Conservation (phyloP, 1,140 invertebrate genomes). For the Tribolium madens region DNA sequence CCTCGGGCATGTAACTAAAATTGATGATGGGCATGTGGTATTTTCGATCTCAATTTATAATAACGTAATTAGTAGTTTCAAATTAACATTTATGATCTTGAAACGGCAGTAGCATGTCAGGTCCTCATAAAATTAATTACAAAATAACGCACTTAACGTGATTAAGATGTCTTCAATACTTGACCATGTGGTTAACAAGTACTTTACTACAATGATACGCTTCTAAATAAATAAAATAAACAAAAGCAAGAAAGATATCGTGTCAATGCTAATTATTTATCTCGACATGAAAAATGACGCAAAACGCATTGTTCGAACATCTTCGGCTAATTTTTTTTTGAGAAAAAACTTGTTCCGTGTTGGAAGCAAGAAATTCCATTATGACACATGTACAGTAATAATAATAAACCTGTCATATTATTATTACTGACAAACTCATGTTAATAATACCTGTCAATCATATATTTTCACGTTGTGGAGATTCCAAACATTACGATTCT, state of each 20-base stretch:
- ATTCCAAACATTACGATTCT: neutral
- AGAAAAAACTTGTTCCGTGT: neutral
- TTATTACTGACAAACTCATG: neutral
- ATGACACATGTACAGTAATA: neutral
- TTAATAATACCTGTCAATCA: neutral
- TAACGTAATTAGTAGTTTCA: slow-evolving; percentile 20
- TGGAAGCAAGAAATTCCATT: neutral
- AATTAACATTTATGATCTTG: slow-evolving; percentile 5
- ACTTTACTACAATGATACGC: too few species aligned
- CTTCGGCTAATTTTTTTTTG: neutral
- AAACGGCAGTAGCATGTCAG: slow-evolving; percentile 7
- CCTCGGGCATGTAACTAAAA: neutral
- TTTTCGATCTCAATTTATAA: slow-evolving; percentile 1
- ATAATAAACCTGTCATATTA: neutral
- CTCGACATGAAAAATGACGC: too few species aligned
- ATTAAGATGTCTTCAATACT: neutral
- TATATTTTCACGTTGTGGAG: neutral
- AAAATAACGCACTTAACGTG: slow-evolving; percentile 4
- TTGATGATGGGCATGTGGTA: slow-evolving; percentile 22
- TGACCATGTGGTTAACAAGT: neutral
- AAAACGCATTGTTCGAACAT: neutral
- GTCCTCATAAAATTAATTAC: slow-evolving; percentile 1
- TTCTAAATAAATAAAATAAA: too few species aligned
- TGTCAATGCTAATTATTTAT: too few species aligned
- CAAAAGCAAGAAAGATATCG: too few species aligned